A percentile compares a stretch with the other conserved stretches of the same genome.
These are phyloP conservation scores for Haemorhous mexicanus DNA, from an alignment of 2,113 vertebrate species.

Conservation along the genomic window DNA sequence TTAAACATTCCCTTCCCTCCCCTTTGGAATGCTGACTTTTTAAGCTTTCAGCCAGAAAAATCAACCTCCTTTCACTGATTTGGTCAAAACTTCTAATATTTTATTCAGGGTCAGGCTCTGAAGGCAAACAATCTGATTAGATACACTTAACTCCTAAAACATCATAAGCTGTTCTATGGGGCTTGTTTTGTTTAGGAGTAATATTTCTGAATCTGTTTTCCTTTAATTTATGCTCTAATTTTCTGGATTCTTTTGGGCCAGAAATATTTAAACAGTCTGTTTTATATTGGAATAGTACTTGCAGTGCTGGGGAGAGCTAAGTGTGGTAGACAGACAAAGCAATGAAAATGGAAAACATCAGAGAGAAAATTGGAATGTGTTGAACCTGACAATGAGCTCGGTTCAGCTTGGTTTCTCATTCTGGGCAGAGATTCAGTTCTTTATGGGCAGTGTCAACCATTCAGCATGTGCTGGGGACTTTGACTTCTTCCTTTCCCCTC, in stretches of 20 bases:
- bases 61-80: background rate
- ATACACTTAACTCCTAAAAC: background rate
- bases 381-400: background rate
- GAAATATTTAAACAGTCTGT: background rate
- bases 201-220: background rate
- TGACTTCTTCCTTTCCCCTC: background rate
- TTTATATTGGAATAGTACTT: background rate
- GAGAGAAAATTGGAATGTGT: background rate
- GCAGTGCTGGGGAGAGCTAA: background rate
- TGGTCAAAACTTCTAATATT: background rate
- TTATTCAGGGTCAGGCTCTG: background rate
- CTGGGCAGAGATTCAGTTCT: background rate
- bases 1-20: background rate
- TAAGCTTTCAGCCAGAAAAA: background rate
- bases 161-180: background rate
- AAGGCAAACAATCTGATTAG: background rate
- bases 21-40: background rate
- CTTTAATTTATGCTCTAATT: background rate
- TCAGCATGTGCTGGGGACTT: background rate
- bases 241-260: background rate
- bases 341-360: background rate
- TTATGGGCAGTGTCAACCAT: background rate
- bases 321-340: background rate
- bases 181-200: background rate
- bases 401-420: background rate